These are phyloP conservation scores for Plebejus argus DNA, from an alignment of 2,888 invertebrate genomes.

Conservation along the genomic window DNA sequence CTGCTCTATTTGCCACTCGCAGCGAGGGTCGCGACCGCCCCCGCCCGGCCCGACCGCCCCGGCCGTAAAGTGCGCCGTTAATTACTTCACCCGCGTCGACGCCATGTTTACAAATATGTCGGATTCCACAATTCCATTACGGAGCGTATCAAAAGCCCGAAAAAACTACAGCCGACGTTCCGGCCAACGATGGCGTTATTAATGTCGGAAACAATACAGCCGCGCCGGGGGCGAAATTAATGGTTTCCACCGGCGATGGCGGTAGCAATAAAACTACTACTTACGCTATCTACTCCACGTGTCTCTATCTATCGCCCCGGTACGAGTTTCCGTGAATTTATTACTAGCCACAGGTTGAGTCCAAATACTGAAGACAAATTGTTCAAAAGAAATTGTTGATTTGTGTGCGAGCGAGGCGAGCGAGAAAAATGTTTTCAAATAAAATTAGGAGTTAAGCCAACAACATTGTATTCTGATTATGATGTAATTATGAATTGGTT, in stretches of 20 bases:
- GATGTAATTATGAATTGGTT: not conserved
- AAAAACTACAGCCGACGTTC: not conserved
- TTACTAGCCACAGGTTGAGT: slow-evolving; percentile 4
- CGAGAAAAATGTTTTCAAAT: not conserved
- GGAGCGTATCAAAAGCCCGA: not conserved
- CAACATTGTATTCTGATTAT: not conserved
- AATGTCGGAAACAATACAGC: slow-evolving; percentile 18
- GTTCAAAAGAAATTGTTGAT: not conserved
- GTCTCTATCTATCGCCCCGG: slow-evolving; percentile 14
- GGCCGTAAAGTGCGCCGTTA: slow-evolving; percentile 23
- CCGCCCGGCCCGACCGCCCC: slow-evolving; percentile 18
- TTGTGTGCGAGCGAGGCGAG: not conserved
- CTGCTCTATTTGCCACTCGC: slow-evolving; percentile 18
- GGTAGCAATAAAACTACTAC: slow-evolving; percentile 24
- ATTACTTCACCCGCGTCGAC: slow-evolving; percentile 13
- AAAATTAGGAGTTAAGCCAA: not conserved
- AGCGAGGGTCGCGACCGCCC: slow-evolving; percentile 8
- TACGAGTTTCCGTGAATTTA: slow-evolving; percentile 14
- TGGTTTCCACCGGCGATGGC: slow-evolving; percentile 18
- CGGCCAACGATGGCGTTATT: not conserved
- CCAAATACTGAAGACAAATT: not conserved
- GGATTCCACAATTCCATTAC: slow-evolving; percentile 5
- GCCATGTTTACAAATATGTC: slow-evolving; percentile 26
- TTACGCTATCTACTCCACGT: slow-evolving; percentile 18
- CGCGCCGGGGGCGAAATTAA: slow-evolving; percentile 6